A percentile compares a stretch with the other conserved stretches of the same genome.
These are phyloP conservation scores for Chunga burmeisteri DNA, from an alignment of 2,113 vertebrate species.

Conservation along the genomic window DNA sequence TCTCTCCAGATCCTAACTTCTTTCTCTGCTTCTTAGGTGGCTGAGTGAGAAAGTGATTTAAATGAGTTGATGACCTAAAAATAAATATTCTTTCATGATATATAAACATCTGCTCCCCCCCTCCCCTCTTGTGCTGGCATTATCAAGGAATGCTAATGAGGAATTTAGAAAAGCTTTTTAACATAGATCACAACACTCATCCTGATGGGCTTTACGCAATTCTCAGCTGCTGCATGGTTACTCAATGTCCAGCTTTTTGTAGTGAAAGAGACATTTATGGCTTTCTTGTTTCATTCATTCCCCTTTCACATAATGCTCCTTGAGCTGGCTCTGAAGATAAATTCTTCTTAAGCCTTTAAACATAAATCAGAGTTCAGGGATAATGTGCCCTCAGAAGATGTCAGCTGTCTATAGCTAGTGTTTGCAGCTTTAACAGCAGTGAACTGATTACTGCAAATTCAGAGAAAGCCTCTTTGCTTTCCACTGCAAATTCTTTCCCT, in stretches of 20 bases:
- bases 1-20: not conserved
- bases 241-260: not conserved
- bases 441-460: not conserved
- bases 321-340: constrained; percentile 8
- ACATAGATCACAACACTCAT: not conserved
- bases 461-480: not conserved
- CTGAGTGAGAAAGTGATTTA: not conserved
- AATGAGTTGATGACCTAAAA: not conserved
- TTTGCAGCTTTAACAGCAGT: not conserved
- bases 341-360: constrained; percentile 5
- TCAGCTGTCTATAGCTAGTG: not conserved
- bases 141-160: not conserved
- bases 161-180: not conserved
- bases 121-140: not conserved
- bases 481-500: not conserved
- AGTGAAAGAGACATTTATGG: not conserved
- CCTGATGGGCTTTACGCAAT: not conserved
- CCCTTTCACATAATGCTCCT: constrained; percentile 1
- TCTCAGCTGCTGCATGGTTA: not conserved
- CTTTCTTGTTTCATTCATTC: constrained; percentile 24
- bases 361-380: constrained; percentile 28
- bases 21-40: not conserved
- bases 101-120: not conserved
- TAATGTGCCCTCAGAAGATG: not conserved
- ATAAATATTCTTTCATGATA: not conserved